Conservation (phyloP, 1,140 invertebrate genomes). For the Piezodorus guildinii region DNA sequence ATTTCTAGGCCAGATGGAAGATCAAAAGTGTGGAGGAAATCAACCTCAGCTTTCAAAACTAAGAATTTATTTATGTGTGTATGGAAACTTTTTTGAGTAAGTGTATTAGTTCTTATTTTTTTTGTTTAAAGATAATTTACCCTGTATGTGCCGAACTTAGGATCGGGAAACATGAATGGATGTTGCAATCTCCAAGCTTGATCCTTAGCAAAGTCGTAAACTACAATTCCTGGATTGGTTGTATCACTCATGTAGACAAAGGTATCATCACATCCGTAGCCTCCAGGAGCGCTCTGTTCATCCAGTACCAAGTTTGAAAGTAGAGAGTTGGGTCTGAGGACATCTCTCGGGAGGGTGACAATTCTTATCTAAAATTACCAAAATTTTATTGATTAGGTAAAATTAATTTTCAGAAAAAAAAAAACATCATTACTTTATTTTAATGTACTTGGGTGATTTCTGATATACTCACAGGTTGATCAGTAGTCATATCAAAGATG, state of each 20-base stretch:
- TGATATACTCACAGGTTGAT: conserved; percentile 26
- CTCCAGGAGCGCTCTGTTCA: conserved; percentile 35
- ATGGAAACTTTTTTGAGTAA: too few relatives aligned
- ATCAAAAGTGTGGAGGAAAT: too few relatives aligned
- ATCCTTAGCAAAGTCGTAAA: conserved; percentile 56
- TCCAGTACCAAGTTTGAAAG: conserved; percentile 67
- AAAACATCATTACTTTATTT: neutral
- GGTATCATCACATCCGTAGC: conserved; percentile 52
- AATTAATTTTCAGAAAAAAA: neutral
- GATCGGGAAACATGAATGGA: conserved; percentile 68
- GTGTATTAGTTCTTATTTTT: neutral
- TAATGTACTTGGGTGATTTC: too few relatives aligned
- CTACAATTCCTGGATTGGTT: conserved; percentile 57
- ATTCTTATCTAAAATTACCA: conserved; percentile 28
- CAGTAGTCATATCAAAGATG: conserved; percentile 54
- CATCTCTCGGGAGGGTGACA: conserved; percentile 46
- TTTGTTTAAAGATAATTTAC: conserved; percentile 27
- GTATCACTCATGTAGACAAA: conserved; percentile 69
- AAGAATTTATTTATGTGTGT: too few relatives aligned
- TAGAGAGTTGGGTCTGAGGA: conserved; percentile 53
- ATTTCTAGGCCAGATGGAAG: too few relatives aligned
- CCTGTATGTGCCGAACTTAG: conserved; percentile 53
- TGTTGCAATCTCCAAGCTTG: conserved; percentile 63
- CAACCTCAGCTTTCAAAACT: too few relatives aligned
- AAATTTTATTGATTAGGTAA: neutral